Evolutionary conservation across 2,113 vertebrate species (phyloP).

Genomic region (Bos taurus): DNA sequence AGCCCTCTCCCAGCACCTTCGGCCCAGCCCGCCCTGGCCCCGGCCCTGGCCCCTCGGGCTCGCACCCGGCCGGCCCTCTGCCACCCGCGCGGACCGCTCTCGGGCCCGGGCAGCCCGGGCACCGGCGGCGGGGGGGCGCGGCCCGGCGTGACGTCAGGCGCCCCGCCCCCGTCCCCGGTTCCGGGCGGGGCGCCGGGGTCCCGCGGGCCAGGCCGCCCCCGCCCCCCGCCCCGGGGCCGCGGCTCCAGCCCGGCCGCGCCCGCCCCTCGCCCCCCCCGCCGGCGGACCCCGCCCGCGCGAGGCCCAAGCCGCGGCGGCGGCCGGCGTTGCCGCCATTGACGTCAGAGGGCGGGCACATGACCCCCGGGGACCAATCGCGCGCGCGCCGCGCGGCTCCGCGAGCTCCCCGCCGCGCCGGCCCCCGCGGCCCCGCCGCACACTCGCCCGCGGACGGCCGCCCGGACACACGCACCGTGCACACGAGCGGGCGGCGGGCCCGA

Average conservation of each 20-base stretch:
- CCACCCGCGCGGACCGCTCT: too few relatives aligned
- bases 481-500: slow-evolving; percentile 56
- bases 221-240: slow-evolving; percentile 40
- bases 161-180: slow-evolving; percentile 9
- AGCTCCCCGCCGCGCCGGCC: slow-evolving; percentile 53
- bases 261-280: slow-evolving; percentile 12
- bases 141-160: slow-evolving; percentile 20
- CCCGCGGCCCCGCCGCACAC: slow-evolving; percentile 64
- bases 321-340: slow-evolving; percentile 74
- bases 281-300: slow-evolving; percentile 44
- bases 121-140: slow-evolving; percentile 41
- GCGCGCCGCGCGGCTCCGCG: slow-evolving; percentile 58
- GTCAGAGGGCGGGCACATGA: slow-evolving; percentile 78
- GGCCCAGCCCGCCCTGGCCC: neutral
- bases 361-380: slow-evolving; percentile 71
- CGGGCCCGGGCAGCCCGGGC: neutral
- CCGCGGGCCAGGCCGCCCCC: neutral
- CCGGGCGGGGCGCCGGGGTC: neutral
- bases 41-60: neutral
- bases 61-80: neutral
- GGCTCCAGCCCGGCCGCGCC: slow-evolving; percentile 35
- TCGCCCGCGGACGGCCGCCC: slow-evolving; percentile 54
- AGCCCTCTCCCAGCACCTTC: neutral
- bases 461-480: slow-evolving; percentile 61
- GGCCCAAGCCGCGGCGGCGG: slow-evolving; percentile 51